Base-by-base conservation (phyloP, 2,113 vertebrate species). In the Xyliphius kryptos region DNA sequence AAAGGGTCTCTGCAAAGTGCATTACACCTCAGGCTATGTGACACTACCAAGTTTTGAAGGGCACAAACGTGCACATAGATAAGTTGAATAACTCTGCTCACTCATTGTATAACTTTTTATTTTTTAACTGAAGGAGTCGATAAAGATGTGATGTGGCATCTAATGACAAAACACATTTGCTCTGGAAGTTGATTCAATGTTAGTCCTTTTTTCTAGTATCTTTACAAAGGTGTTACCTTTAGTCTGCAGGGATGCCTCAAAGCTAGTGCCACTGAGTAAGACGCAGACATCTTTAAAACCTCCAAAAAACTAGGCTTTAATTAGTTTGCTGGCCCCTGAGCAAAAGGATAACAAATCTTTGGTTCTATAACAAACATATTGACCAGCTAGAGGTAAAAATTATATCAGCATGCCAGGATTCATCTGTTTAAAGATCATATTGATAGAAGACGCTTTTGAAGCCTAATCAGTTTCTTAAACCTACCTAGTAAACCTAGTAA, bases 21-120 rank as follows among this genome's bases (percentile, higher is more conserved):
- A 60, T 72, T 46, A 66, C 2, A 63, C 76, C 63, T 38, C 47
- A 17, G 67, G 76, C 73, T 19, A 22, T 53, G 32, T 21, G 56
- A 61, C 10, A 32, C 58, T 60, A 51, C 47, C 52, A 36, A 56
- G 50, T 56, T 52, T 41, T 41, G 55, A 55, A 68, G 57, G 47
- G 44, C 55, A 62, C 2, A 12, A 15, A 50, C 20, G 54, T 54
- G 67, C 20, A 43, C 16, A 41, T 7, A 62, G 26, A 43, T 53
- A 46, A 44, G 57, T 63, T n/a, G n/a, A n/a, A n/a, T n/a, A 38
- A 17, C 20, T 20, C 56, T n/a, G 17, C 49, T 36, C 5, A 5
- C 37, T 5, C 15, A 1, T 41, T 14, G 21, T n/a, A n/a, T 41
- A 41, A 48, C 19, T 12, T 43, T 43, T 43, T 12, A 43, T 3